Percentiles rank a stretch among this genome's conserved stretches.
These are phyloP conservation scores for Drosophila sucinea DNA, from an alignment of 1,140 invertebrate species.

Conservation along the genomic window DNA sequence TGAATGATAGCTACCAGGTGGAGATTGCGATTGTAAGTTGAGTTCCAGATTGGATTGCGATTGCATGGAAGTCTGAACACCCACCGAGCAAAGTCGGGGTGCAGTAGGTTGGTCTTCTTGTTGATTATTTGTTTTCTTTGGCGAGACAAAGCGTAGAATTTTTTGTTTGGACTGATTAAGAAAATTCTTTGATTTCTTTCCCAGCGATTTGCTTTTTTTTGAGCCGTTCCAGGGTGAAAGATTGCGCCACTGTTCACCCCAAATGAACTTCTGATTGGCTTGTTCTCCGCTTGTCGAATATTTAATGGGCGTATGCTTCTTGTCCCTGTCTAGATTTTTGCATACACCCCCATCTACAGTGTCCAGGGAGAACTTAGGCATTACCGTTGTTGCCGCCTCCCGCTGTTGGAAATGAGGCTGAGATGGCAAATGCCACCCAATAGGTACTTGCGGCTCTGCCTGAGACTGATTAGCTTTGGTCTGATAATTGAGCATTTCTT, in stretches of 20 bases:
- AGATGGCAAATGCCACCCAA: conserved; percentile 66
- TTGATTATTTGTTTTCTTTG: conserved; percentile 65
- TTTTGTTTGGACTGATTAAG: conserved; percentile 75
- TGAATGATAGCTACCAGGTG: conserved; percentile 78
- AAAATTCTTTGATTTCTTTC: conserved; percentile 63
- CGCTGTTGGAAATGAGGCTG: conserved; percentile 9
- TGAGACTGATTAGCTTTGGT: conserved; percentile 44
- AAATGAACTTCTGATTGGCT: conserved; percentile 70
- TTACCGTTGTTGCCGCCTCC: conserved; percentile 9
- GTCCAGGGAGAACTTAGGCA: conserved; percentile 67
- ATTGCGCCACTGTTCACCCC: conserved; percentile 70
- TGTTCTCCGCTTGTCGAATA: conserved; percentile 34
- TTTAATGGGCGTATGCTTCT: conserved; percentile 74
- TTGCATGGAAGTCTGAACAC: conserved; percentile 62
- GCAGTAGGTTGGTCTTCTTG: background rate
- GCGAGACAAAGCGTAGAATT: conserved; percentile 74
- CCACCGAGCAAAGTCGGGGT: conserved; percentile 56
- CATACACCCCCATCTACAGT: conserved; percentile 68
- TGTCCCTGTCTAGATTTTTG: conserved; percentile 73
- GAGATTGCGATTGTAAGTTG: conserved; percentile 64
- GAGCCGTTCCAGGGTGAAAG: conserved; percentile 62
- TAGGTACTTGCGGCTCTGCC: conserved; percentile 63
- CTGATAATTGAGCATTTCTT: conserved; percentile 73
- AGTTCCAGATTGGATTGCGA: conserved; percentile 34
- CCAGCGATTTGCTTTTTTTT: conserved; percentile 35